A percentile compares a stretch with the other conserved stretches of the same genome.
phyloP scores from a whole-genome alignment of 1,140 invertebrate species.

The Gonatopus flavifemur region DNA sequence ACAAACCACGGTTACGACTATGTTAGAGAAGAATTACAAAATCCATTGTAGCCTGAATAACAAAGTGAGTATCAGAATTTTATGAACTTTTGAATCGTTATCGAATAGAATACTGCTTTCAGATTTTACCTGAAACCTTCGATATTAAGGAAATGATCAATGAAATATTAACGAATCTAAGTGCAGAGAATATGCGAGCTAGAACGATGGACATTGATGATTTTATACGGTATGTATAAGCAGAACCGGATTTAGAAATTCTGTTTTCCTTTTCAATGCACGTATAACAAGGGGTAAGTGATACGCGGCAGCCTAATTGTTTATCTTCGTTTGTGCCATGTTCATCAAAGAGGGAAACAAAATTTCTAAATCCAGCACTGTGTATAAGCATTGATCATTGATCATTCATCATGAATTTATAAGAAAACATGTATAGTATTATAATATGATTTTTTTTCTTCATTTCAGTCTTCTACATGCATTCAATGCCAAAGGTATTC shows the following conservation, averaged over 20 bases:
- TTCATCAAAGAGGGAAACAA: background rate
- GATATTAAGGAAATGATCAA: slow-evolving; percentile 84
- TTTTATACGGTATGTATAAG: slow-evolving; percentile 74
- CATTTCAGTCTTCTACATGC: slow-evolving; percentile 74
- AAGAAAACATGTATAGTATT: slow-evolving; percentile 6
- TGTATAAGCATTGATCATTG: background rate
- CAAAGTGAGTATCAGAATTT: slow-evolving; percentile 63
- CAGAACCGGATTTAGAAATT: background rate
- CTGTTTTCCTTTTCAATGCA: slow-evolving; percentile 7
- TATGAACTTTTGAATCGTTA: background rate
- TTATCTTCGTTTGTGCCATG: background rate
- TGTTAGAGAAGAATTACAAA: slow-evolving; percentile 91
- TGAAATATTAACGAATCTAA: slow-evolving; percentile 67
- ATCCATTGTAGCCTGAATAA: slow-evolving; percentile 85
- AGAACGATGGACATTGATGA: slow-evolving; percentile 96
- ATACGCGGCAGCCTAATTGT: background rate
- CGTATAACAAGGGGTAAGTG: background rate
- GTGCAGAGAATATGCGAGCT: slow-evolving; percentile 80
- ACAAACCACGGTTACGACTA: slow-evolving; percentile 77
- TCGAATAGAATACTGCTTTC: slow-evolving; percentile 43
- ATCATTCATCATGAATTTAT: background rate
- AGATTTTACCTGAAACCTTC: slow-evolving; percentile 80
- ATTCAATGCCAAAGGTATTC: slow-evolving; percentile 88
- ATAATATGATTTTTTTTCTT: no score
- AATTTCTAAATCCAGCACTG: background rate